phyloP scores from a whole-genome alignment of 2,888 invertebrate species.

The Seira ritae region DNA sequence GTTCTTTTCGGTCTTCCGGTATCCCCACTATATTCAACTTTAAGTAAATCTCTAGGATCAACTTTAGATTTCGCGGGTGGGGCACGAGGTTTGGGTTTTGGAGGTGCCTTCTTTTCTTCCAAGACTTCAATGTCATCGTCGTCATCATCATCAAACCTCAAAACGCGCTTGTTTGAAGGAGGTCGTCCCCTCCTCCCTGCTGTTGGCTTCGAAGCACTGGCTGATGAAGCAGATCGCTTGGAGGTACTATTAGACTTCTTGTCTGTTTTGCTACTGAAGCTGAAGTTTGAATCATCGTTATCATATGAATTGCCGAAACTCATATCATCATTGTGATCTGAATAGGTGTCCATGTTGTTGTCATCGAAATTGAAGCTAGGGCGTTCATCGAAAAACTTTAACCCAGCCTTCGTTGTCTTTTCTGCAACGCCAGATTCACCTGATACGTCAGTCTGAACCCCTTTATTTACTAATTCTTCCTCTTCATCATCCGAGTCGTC shows the following conservation, averaged over 20 bases:
- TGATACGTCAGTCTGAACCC: constrained; percentile 52
- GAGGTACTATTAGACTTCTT: background rate
- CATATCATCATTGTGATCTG: constrained; percentile 60
- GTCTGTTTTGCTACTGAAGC: constrained; percentile 1
- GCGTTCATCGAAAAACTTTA: constrained; percentile 40
- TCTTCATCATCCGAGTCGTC: constrained; percentile 53
- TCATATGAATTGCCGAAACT: constrained; percentile 42
- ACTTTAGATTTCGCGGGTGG: constrained; percentile 44
- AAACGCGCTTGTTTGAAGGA: constrained; percentile 20
- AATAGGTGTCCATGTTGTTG: constrained; percentile 59
- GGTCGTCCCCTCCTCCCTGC: constrained; percentile 36
- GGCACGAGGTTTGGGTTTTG: constrained; percentile 41
- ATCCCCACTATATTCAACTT: constrained; percentile 48
- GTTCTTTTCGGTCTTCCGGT: constrained; percentile 52
- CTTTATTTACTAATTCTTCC: constrained; percentile 52
- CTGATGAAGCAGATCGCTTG: constrained; percentile 29
- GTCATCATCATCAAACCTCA: constrained; percentile 42
- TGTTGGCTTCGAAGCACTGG: constrained; percentile 4
- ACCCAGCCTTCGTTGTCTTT: constrained; percentile 49
- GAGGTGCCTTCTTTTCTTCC: constrained; percentile 47
- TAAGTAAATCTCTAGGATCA: constrained; percentile 55
- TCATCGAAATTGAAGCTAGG: constrained; percentile 47
- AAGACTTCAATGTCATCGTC: constrained; percentile 59
- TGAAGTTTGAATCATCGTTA: constrained; percentile 40
- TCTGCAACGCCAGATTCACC: constrained; percentile 47